These are phyloP conservation scores for Dolichallabes microphthalmus DNA, from an alignment of 2,113 vertebrate genomes.

Conservation along the genomic window DNA sequence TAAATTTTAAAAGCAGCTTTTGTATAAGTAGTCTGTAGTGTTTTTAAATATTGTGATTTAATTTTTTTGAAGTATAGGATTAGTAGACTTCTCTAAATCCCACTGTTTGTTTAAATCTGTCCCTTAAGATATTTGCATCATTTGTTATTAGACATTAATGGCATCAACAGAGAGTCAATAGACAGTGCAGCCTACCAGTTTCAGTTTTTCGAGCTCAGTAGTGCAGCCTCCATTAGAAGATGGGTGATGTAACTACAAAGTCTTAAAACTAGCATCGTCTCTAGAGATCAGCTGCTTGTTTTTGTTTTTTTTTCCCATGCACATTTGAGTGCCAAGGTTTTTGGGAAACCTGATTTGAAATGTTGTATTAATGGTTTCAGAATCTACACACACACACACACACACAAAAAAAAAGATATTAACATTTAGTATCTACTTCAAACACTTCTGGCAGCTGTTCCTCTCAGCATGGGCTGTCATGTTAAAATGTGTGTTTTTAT, in stretches of 20 bases:
- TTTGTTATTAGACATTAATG: not conserved
- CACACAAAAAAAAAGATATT: not conserved
- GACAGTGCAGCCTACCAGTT: not conserved
- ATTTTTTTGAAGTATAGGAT: too few relatives aligned
- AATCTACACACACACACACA: not conserved
- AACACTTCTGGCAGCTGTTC: too few relatives aligned
- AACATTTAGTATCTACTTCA: not conserved
- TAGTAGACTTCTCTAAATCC: not conserved
- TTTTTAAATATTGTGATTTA: not conserved
- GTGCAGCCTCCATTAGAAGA: not conserved
- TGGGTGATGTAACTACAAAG: not conserved
- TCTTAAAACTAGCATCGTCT: not conserved
- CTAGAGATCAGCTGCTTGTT: not conserved
- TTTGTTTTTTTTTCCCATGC: not conserved
- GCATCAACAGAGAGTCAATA: not conserved
- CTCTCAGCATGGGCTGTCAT: not conserved
- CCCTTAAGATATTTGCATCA: not conserved
- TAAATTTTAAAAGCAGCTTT: too few relatives aligned
- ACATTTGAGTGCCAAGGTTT: not conserved
- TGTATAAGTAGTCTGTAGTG: not conserved
- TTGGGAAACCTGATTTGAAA: not conserved
- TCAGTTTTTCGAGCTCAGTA: not conserved
- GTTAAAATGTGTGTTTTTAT: not conserved
- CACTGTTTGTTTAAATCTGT: not conserved
- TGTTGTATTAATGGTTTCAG: not conserved